phyloP scores from a whole-genome alignment of 1,140 invertebrate genomes.

The Melitaea cinxia region DNA sequence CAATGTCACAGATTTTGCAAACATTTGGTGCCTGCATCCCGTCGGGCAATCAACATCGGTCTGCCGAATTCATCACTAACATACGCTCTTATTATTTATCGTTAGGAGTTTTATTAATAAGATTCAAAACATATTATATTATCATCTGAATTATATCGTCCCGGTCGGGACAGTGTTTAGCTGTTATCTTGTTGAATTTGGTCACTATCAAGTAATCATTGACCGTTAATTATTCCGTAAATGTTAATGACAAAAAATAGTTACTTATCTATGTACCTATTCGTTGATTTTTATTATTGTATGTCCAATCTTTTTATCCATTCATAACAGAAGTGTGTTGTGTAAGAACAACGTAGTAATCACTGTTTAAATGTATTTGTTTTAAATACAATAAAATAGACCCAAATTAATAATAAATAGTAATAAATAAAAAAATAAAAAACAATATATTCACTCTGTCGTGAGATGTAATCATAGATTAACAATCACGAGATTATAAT shows the following conservation, averaged over 20 bases:
- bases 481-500: not conserved
- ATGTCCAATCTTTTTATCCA: constrained; percentile 23
- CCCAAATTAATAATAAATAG: not conserved
- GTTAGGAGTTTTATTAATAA: constrained; percentile 52
- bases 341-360: not conserved
- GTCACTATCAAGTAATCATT: constrained; percentile 34
- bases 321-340: not conserved
- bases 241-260: constrained; percentile 24
- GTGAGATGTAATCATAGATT: not conserved
- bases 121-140: constrained; percentile 53
- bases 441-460: not conserved
- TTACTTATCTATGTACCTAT: constrained; percentile 20
- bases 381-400: not conserved
- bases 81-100: constrained; percentile 46
- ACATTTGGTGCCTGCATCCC: constrained; percentile 61
- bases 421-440: not conserved
- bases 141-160: constrained; percentile 43
- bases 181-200: constrained; percentile 41
- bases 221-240: constrained; percentile 31
- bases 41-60: constrained; percentile 49
- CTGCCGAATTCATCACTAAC: constrained; percentile 49
- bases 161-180: constrained; percentile 36
- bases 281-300: constrained; percentile 23
- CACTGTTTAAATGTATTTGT: not conserved
- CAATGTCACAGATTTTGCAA: constrained; percentile 51